Base-by-base conservation (phyloP, 2,113 vertebrate species). In the Ochotona princeps region DNA sequence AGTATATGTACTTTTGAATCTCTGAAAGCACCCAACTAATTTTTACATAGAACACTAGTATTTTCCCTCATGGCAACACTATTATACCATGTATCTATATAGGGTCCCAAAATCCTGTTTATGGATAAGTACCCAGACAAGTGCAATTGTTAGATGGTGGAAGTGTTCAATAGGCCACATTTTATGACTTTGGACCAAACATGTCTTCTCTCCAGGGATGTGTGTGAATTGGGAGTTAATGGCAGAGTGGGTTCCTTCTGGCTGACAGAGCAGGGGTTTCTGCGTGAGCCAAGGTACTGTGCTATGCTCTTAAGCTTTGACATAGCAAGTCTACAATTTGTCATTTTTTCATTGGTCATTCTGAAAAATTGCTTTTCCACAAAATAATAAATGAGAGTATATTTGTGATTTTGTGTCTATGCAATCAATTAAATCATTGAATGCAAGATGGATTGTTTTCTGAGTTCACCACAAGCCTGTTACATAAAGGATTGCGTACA, bases 1-100 rank as follows among this genome's bases (percentile, higher is more conserved):
- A 95, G 65, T 96, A 90, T 96, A 90, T 85, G 76, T 96, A 95
- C 96, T 94, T 97, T 97, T 96, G 89, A 97, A 93, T 84, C 91
- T 94, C 89, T 93, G 89, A 44, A 84, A 95, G 95, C 95, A 94
- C 66, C 95, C 92, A 17, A 26, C n/a, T 26, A 12, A 60, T 82
- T 93, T 44, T 91, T 49, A 60, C 35, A 81, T 75, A 82, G 49
- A 84, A 38, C 4, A 13, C 70, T 57, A 79, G 67, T 65, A 32
- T 10, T 35, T 57, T 32, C 38, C 60, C 8, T 51, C 14, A 20
- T 12, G 35, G 73, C 49, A 81, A 51, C n/a, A 72, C 14, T 28
- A 67, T 17, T 61, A 75, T 57, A 89, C 17, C 30, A 12, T 9
- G 7, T 15, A 54, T 44, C 0, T 7, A 69, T 74, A 66, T 61